These are phyloP conservation scores for Crotophaga sulcirostris DNA, from an alignment of 2,113 vertebrate genomes.

Conservation along the genomic window DNA sequence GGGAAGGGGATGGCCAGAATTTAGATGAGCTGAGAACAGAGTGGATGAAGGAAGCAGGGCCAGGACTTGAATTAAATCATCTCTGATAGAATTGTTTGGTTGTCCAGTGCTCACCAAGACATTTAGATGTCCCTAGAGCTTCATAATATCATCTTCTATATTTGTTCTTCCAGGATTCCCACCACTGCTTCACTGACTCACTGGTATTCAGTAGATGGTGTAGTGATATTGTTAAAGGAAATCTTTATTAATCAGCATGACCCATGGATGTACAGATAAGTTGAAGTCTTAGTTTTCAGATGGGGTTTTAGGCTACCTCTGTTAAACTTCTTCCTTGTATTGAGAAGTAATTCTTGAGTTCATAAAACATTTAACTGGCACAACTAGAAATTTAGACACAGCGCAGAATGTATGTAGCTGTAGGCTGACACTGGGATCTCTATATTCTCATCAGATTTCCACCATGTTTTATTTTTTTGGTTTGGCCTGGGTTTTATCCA, in stretches of 20 bases:
- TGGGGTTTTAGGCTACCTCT: neutral
- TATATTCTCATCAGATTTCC: neutral
- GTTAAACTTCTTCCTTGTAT: neutral
- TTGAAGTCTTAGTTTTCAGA: neutral
- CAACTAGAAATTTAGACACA: neutral
- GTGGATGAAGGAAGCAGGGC: neutral
- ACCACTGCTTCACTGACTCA: neutral
- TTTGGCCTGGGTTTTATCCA: neutral
- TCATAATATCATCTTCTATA: neutral
- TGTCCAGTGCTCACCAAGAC: neutral
- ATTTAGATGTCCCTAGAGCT: neutral
- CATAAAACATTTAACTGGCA: neutral
- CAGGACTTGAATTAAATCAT: neutral
- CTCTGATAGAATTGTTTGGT: neutral
- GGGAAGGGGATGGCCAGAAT: rapidly evolving
- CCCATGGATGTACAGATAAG: neutral
- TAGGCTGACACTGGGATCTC: neutral
- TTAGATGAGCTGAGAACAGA: neutral
- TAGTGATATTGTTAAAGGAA: neutral
- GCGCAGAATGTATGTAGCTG: neutral
- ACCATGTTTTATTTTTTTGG: neutral
- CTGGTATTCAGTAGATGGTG: neutral
- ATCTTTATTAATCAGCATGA: neutral
- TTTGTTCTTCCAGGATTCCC: neutral
- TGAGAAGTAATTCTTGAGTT: neutral